Evolutionary conservation across 2,113 vertebrate genomes (phyloP), one percentile per base, ranked within the genome.

Genomic region (Pollachius pollachius): DNA sequence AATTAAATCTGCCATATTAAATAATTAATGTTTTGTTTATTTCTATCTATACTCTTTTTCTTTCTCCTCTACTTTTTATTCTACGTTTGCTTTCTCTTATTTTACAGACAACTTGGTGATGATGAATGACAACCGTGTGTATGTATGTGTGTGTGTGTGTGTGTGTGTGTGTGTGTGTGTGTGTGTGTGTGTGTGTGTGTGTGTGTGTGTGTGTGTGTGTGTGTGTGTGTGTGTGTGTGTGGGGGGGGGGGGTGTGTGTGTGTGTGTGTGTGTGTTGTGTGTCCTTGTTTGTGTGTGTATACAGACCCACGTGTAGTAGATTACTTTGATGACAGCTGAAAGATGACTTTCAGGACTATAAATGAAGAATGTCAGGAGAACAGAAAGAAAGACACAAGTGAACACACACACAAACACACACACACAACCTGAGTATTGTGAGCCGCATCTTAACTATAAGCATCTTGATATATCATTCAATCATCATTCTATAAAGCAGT

Each of bases 131-230:
- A 27, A 27, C 61, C 16, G 3, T 18, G 3, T 4, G 57, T 18
- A 3, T n/a, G 57, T 18, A n/a, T n/a, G 16, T 59, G 57, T n/a
- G 57, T 18, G 57, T n/a, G 57, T 19, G 57, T 17, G 56, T 58
- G 56, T 58, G 56, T 17, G 13, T 58, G 56, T 58, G 56, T 2
- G 56, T 58, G 56, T 62, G 60, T 62, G 60, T 62, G 19, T 62
- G 21, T 62, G 4, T 25, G 60, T 62, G 12, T 52, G 52, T 52
- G 52, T 52, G 52, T 52, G 52, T 52, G 52, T 52, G 52, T 52
- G 52, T 8, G 52, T 13, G 56, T 2, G 56, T 58, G 56, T 62
- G 60, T 62, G 60, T 62, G 19, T 62, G 21, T 62, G 4, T 25
- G 60, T 62, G 12, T 52, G 52, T 52, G 52, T 52, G 52, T 52